Base-by-base conservation (phyloP, 2,113 vertebrate species). In the Gracilinanus agilis region DNA sequence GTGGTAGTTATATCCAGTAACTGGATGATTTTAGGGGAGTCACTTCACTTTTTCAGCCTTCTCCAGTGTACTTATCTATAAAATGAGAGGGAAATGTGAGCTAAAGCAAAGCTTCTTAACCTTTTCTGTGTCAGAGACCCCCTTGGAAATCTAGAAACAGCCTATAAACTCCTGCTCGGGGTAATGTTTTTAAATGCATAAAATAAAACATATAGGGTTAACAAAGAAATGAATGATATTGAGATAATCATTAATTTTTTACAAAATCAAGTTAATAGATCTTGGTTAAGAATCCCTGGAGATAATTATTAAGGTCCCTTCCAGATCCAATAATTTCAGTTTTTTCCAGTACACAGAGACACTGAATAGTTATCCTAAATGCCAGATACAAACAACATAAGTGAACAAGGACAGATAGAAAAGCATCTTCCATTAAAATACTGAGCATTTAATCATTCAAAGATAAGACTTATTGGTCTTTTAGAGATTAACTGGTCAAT, bases 21-120 rank as follows among this genome's bases (percentile, higher is more conserved):
- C 91, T 95, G 24, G 83, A 92, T 92, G 89, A 92, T 90, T 55
- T 53, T 90, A 16, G 24, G 44, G 94, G 55, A 96, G 89, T 90
- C 23, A 53, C 83, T 90, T 67, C 27, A 88, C 40, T 56, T 95
- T 92, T 95, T 94, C 90, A 61, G 93, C 54, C 56, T 88, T 97
- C 49, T 49, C 49, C 61, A 9, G 54, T 75, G 55, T 24, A 89
- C 88, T 96, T 89, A 92, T 91, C 95, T 94, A 44, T 95, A 95
- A 96, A 94, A 95, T 54, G 55, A 95, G 75, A 89, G 55, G 49
- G 40, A 19, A 88, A 90, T 83, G n/a, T 40, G 67, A 83, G 67
- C n/a, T 83, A 83, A 8, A 40, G 67, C 67, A 83, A 7, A 7
- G 6, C 19, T 83, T 40, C n/a, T 83, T n/a, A 75, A n/a, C 34